Percentiles rank a stretch among this genome's conserved stretches.
These are phyloP conservation scores for Melipona quadrifasciata DNA, from an alignment of 1,140 invertebrate species.

Conservation along the genomic window DNA sequence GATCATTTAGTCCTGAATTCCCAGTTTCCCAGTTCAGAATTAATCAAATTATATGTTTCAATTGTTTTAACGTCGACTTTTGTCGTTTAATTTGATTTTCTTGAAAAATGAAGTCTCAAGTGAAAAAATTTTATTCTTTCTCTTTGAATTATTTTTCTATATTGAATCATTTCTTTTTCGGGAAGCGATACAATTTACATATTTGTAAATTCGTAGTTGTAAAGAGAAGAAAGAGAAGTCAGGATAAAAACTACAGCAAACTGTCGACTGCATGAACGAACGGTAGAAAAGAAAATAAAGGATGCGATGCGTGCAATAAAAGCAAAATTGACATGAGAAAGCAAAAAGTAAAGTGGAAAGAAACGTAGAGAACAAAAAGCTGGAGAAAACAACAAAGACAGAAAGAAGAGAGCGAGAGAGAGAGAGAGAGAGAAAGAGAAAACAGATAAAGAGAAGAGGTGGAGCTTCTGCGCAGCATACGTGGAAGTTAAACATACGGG, in stretches of 20 bases:
- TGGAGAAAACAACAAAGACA: neutral
- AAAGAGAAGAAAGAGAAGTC: neutral
- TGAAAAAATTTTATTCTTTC: no score
- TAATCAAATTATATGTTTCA: no score
- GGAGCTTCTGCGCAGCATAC: constrained; percentile 25
- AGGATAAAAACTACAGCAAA: neutral
- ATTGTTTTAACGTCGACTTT: no score
- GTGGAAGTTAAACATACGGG: constrained; percentile 12
- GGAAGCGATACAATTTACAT: no score
- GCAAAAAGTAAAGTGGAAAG: neutral
- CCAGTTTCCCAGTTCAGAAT: no score
- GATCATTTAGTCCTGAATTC: no score
- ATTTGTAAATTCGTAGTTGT: neutral
- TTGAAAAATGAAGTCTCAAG: no score
- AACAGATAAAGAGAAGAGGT: constrained; percentile 11
- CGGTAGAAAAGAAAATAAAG: neutral
- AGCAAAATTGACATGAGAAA: neutral
- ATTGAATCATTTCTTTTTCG: neutral
- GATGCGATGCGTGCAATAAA: neutral
- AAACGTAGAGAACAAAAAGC: neutral
- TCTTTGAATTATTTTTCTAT: neutral
- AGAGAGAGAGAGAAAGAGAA: neutral
- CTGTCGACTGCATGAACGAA: neutral
- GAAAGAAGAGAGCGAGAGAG: neutral
- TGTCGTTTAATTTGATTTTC: no score